Evolutionary conservation across 2,113 vertebrate genomes (phyloP).

Genomic region (Hucho hucho): DNA sequence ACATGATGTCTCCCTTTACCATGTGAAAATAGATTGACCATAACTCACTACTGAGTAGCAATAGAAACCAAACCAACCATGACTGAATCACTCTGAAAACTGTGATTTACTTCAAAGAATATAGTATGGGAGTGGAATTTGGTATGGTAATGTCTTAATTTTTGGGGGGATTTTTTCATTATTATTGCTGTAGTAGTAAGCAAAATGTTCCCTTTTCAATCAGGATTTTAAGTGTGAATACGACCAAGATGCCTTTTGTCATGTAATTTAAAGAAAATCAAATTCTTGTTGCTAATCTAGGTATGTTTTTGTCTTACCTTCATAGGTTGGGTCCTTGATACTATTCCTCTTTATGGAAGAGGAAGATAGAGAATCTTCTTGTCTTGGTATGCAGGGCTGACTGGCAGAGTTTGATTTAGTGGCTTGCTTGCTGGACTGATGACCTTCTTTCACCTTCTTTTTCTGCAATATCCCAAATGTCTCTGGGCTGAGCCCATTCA

Average conservation of each 20-base stretch:
- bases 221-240: too few relatives aligned
- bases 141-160: not conserved
- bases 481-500: constrained; percentile 67
- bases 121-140: not conserved
- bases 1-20: constrained; percentile 61
- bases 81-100: not conserved
- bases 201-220: not conserved
- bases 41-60: not conserved
- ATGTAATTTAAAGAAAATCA: not conserved
- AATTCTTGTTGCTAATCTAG: not conserved
- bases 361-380: not conserved
- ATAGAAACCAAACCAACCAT: constrained; percentile 5
- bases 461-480: constrained; percentile 66
- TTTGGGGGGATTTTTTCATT: not conserved
- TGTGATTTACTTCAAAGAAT: not conserved
- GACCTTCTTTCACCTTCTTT: constrained; percentile 49
- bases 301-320: constrained; percentile 44
- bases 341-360: not conserved
- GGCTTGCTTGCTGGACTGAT: constrained; percentile 30
- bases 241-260: too few relatives aligned
- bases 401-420: constrained; percentile 16
- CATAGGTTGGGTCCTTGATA: constrained; percentile 37
- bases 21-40: not conserved
- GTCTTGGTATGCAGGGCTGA: not conserved
- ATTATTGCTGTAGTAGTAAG: not conserved